Evolutionary conservation across 1,140 invertebrate species (phyloP).

Genomic region (Mercenaria mercenaria): DNA sequence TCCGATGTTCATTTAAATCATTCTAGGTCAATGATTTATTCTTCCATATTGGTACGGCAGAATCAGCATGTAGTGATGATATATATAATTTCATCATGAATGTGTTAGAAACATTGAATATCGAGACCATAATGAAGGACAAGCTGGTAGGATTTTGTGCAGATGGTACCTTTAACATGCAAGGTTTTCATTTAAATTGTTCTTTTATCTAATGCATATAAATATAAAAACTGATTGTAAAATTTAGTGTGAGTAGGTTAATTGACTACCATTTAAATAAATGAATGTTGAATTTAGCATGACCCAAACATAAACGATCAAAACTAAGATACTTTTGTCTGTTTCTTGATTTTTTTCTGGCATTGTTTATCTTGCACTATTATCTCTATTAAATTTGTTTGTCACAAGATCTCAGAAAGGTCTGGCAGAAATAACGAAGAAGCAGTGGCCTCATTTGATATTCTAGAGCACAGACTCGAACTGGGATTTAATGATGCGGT

Average conservation of each 20-base stretch:
- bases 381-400: background rate
- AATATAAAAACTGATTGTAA: too few relatives aligned
- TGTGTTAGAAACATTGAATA: background rate
- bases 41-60: background rate
- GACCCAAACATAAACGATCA: background rate
- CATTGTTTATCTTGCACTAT: background rate
- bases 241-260: too few relatives aligned
- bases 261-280: too few relatives aligned
- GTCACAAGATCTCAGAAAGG: background rate
- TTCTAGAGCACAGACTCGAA: background rate
- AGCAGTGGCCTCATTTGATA: background rate
- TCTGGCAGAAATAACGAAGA: background rate
- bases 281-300: too few relatives aligned
- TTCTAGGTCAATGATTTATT: background rate
- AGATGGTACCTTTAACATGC: too few relatives aligned
- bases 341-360: background rate
- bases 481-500: background rate
- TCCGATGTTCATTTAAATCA: background rate
- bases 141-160: too few relatives aligned
- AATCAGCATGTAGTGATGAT: background rate
- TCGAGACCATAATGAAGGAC: too few relatives aligned
- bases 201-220: too few relatives aligned
- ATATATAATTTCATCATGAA: slow-evolving; percentile 5
- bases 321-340: too few relatives aligned
- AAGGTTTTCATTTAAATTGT: too few relatives aligned